A percentile compares a stretch with the other conserved stretches of the same genome.
Evolutionary conservation across 2,888 invertebrate genomes (phyloP).

Genomic region (Ochropleura plecta): DNA sequence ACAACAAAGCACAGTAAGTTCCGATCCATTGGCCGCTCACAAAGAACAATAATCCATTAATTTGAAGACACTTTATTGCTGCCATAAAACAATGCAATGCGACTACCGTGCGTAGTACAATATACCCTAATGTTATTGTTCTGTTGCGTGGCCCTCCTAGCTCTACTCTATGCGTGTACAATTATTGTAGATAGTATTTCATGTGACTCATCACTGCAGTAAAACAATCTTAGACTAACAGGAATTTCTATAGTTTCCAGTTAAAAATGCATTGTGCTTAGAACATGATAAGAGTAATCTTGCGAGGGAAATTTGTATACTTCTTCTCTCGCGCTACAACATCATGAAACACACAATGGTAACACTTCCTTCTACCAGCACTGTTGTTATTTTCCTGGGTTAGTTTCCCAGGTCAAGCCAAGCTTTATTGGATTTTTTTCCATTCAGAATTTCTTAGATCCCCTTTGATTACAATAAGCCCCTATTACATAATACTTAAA

Average conservation of each 20-base stretch:
- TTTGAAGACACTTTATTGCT: slow-evolving; percentile 81
- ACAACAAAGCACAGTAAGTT: slow-evolving; percentile 77
- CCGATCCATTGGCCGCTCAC: slow-evolving; percentile 80
- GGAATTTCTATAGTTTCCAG: background rate
- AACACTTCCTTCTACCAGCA: background rate
- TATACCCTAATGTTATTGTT: slow-evolving; percentile 67
- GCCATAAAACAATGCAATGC: slow-evolving; percentile 78
- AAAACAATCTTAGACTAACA: slow-evolving; percentile 6
- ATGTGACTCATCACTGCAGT: slow-evolving; percentile 42
- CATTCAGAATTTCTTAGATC: background rate
- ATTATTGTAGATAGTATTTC: slow-evolving; percentile 25
- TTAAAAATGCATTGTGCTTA: background rate
- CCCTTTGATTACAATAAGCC: background rate
- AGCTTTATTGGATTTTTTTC: background rate
- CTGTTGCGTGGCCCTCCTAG: slow-evolving; percentile 53
- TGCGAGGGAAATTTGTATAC: too few relatives aligned
- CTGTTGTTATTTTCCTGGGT: background rate
- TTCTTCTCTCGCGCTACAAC: background rate
- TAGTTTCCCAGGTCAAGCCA: background rate
- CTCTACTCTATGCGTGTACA: slow-evolving; percentile 29
- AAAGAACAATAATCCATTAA: slow-evolving; percentile 86
- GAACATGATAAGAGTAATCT: background rate
- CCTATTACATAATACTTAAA: background rate
- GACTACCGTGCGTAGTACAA: slow-evolving; percentile 70
- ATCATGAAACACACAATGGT: background rate